Evolutionary conservation across 2,797 vertebrate genomes (phyloP).

Genomic region (Catharus ustulatus): DNA sequence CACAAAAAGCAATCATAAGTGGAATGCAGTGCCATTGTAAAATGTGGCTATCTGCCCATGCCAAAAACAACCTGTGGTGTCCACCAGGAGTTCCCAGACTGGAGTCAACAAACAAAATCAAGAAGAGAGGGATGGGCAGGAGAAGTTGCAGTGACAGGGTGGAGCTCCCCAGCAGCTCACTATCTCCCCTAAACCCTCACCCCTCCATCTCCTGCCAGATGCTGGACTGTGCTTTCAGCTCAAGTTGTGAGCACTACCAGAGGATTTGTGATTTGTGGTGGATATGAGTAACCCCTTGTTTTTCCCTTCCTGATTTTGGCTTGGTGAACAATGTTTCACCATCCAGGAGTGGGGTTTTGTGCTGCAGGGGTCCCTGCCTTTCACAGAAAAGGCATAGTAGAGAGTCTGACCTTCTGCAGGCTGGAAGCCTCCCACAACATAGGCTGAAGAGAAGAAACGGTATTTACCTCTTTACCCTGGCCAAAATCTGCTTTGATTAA

Average conservation of each 20-base stretch:
- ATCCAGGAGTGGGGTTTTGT: accelerated
- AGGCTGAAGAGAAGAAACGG: neutral
- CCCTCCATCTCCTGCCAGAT: neutral
- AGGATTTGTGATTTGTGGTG: neutral
- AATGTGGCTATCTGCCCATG: neutral
- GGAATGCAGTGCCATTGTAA: neutral
- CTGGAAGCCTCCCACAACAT: neutral
- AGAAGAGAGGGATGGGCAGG: neutral
- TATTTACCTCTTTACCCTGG: neutral
- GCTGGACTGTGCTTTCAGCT: neutral
- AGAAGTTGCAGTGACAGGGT: neutral
- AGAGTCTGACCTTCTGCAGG: neutral
- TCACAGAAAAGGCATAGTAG: neutral
- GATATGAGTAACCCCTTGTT: neutral
- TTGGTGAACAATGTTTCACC: neutral
- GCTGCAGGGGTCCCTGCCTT: neutral
- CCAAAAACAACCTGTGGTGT: neutral
- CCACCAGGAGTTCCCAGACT: neutral
- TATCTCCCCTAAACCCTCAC: neutral
- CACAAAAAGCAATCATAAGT: neutral
- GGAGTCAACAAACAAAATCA: neutral
- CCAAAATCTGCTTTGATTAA: neutral
- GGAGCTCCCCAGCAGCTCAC: neutral
- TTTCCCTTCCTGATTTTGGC: neutral
- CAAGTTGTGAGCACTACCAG: neutral